Percentiles rank a stretch among this genome's conserved stretches.
Evolutionary conservation across 2,113 vertebrate genomes (phyloP).

Genomic region (human (Homo sapiens)): DNA sequence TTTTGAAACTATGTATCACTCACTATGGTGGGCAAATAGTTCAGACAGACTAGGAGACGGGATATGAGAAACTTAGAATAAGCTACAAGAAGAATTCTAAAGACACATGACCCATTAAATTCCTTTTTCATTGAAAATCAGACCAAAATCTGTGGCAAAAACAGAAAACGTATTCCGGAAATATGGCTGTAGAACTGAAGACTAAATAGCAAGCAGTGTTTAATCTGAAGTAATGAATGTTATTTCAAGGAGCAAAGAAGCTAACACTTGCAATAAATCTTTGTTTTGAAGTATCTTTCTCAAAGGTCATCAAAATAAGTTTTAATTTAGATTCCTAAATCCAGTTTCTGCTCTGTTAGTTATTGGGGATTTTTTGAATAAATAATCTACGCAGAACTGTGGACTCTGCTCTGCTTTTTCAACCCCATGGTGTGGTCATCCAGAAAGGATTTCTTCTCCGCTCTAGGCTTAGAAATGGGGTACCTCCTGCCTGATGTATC

Average conservation of each 20-base stretch:
- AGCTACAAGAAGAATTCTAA: not conserved
- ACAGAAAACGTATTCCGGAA: not conserved
- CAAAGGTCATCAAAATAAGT: not conserved
- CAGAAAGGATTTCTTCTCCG: not conserved
- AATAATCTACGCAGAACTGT: not conserved
- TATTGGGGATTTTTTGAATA: not conserved
- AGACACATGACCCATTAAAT: not conserved
- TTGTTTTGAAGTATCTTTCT: not conserved
- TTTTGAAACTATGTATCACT: not conserved
- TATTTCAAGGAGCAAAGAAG: slow-evolving; percentile 2
- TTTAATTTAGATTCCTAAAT: slow-evolving; percentile 6
- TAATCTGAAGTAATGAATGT: not conserved
- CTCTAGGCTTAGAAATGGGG: not conserved
- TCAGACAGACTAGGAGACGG: not conserved
- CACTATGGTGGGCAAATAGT: not conserved
- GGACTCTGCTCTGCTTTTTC: not conserved
- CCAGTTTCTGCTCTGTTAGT: slow-evolving; percentile 8
- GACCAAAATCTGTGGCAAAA: not conserved
- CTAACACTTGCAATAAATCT: not conserved
- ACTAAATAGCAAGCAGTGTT: not conserved
- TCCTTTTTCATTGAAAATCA: not conserved
- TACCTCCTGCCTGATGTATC: not conserved
- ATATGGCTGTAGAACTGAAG: not conserved
- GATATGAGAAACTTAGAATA: not conserved
- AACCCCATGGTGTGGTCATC: not conserved